These are phyloP conservation scores for cattle (Bos taurus) DNA, from an alignment of 2,113 vertebrate genomes.

Conservation along the genomic window ARS-UCD2.0 NC_037331.1:75170001-75170500, in stretches of 20 bases:
- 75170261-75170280: neutral
- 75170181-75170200: neutral
- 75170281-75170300: neutral
- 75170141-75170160: neutral
- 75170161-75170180: neutral
- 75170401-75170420: neutral
- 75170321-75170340: accelerated
- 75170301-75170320: accelerated
- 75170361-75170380: neutral
- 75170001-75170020: neutral
- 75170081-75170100: neutral
- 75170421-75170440: neutral
- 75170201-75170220: neutral
- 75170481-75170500: neutral
- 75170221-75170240: neutral
- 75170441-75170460: neutral
- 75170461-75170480: neutral
- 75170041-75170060: neutral
- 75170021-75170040: no score
- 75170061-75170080: neutral
- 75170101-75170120: neutral
- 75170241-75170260: neutral
- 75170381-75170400: neutral
- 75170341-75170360: neutral
- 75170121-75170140: no score